A percentile compares a stretch with the other conserved stretches of the same genome.
Evolutionary conservation across 2,113 vertebrate species (phyloP).

Genomic region (Psammodynastes pulverulentus): DNA sequence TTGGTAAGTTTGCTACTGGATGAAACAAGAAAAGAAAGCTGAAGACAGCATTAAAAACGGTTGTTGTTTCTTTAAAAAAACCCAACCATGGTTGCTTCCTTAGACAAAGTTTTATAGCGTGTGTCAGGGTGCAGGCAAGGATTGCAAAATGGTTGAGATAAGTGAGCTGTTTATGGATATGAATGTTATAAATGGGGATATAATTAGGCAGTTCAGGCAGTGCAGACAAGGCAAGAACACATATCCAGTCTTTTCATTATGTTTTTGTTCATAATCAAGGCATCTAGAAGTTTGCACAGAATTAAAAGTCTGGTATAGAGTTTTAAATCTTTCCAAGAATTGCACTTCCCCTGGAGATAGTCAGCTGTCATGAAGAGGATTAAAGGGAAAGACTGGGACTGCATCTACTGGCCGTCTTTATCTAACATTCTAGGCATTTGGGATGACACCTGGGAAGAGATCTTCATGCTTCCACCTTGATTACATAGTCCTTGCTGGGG

Average conservation of each 20-base stretch:
- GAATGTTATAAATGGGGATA: background rate
- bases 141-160: background rate
- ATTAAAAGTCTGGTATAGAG: background rate
- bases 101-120: constrained; percentile 1
- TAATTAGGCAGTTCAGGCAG: background rate
- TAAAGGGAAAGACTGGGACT: background rate
- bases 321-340: background rate
- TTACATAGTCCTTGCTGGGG: background rate
- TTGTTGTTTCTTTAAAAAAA: background rate
- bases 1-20: constrained; percentile 74
- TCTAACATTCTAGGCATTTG: background rate
- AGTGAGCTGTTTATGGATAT: background rate
- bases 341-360: background rate
- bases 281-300: background rate
- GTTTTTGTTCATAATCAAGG: background rate
- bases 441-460: background rate
- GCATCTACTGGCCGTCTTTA: background rate
- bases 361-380: background rate
- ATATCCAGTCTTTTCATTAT: background rate
- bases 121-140: background rate
- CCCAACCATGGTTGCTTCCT: constrained; percentile 30
- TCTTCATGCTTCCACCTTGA: background rate
- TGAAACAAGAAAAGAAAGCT: background rate
- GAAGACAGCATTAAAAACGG: background rate
- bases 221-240: background rate